Evolutionary conservation across 1,140 invertebrate genomes (phyloP), one percentile per base, ranked within the genome.

Genomic region (Papilio helenus): DNA sequence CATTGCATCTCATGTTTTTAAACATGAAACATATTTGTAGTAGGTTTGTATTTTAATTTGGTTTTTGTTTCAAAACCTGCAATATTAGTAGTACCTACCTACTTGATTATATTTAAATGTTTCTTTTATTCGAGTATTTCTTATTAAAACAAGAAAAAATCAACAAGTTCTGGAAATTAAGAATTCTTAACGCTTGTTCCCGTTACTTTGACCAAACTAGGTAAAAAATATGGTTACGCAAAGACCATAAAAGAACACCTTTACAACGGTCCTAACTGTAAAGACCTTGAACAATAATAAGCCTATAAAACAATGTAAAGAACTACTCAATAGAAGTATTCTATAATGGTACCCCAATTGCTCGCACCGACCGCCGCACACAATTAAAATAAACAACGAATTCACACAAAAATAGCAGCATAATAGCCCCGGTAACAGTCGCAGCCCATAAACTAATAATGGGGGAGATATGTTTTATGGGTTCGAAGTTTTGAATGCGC

Each of bases 391-490:
- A 94, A 93, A 93, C 88, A 90, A 76, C 73, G 80, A 86, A 89
- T 86, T 88, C 90, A 92, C 87, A 93, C 87, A 93, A 89, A 92
- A 90, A 93, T 89, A 93, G 87, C 85, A 86, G 83, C 87, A 94
- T 93, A 94, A 94, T 93, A 92, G 92, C 86, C 85, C 86, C 81
- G 76, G 87, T 87, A 93, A 93, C 89, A 94, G 93, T 93, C 93
- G 89, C 91, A 90, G 89, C 81, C 89, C 91, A 91, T 92, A 93
- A 93, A 93, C 91, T 94, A 94, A 94, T 94, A 94, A 94, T 94
- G 91, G 93, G 93, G 93, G 92, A 94, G 92, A 94, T 93, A 92
- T 94, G 92, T 93, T 94, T 94, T 94, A 94, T 93, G 92, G 86
- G 84, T 88, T 91, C 88, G 88, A 85, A 89, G 89, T 93, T 94